Evolutionary conservation across 2,113 vertebrate species (phyloP), one percentile per base, ranked within the genome.

Genomic region (Microtus oregoni): DNA sequence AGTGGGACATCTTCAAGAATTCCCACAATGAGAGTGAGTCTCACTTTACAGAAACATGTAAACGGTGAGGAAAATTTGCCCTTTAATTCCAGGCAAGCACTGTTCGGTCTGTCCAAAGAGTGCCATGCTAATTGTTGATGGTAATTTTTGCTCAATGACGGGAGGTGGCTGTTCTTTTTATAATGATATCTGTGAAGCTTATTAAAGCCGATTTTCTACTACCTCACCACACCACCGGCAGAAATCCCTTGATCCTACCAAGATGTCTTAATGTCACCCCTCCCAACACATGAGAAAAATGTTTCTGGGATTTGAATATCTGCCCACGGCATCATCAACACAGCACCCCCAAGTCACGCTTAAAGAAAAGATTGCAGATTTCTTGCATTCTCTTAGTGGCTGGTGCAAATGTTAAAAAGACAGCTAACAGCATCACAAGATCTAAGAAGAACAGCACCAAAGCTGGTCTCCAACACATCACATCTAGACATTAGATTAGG

Each of bases 71-170:
- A 77, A 96, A 83, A 77, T 41, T 30, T 95, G 75, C 58, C 87
- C 93, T 86, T 88, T 89, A 77, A 61, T 17, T 91, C 79, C 28
- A 86, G 90, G 41, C 19, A 77, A 86, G 41, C 83, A 83, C 68
- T 87, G 22, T 91, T 94, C 78, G 17, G 38, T 92, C 14, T 61
- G 38, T 35, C 68, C 79, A 30, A 83, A 94, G 32, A 88, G 68
- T 32, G 77, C 61, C 44, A 22, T 55, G 35, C 77, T 96, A 92
- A 90, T 94, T 91, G 82, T 68, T 63, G 68, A 93, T 78, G 91
- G 26, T 91, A 58, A 88, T 41, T 87, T 91, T 81, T 91, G 78
- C 61, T 73, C 11, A 96, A 96, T 75, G 47, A 92, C 94, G 95
- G 78, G 70, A 89, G 73, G 26, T 68, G 52, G 30, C 30, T 73